Base-by-base conservation (phyloP, 2,888 invertebrate species). In the Cheiracanthium punctorium region DNA sequence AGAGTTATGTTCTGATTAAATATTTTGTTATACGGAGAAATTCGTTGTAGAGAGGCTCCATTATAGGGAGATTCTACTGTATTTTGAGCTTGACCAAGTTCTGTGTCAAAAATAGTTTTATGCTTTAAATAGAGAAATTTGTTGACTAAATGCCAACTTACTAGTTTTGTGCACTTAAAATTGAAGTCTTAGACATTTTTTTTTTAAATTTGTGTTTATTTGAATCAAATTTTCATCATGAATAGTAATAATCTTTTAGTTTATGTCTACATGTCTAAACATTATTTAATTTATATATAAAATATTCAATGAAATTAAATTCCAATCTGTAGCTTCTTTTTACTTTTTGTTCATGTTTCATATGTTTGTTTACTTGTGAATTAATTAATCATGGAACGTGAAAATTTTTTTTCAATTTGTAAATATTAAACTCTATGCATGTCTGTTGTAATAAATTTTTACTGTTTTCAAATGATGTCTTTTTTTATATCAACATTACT, bases 371-470 rank as follows among this genome's bases (percentile, higher is more conserved):
- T 79, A 79, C 43, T 85, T 85, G 79, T 79, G 74, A 85, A 85
- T n/a, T n/a, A n/a, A n/a, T n/a, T 79, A 85, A 73, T 79, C 71
- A 74, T 74, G 32, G 65, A 24, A 33, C 67, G 58, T 52, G 79
- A 70, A 80, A 70, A 58, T 24, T 58, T 79, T 84, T 79, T 85
- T 85, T 85, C 79, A 74, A 67, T 52, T 69, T 85, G 84, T 85
- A 85, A 58, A 85, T 79, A 77, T 72, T 77, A 72, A n/a, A 84
- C 72, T 82, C 76, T 79, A 74, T 82, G 82, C 74, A 70, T 74
- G 84, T 85, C 84, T 85, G 84, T 85, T 85, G 84, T 85, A 85
- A 85, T 85, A 85, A 85, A 85, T 85, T 85, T 85, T 85, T 85
- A 85, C 79, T 85, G 84, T 85, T 85, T 84, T 85, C 84, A 58